Conservation (phyloP, 1,140 invertebrate species). For the Cyclargus thomasi region DNA sequence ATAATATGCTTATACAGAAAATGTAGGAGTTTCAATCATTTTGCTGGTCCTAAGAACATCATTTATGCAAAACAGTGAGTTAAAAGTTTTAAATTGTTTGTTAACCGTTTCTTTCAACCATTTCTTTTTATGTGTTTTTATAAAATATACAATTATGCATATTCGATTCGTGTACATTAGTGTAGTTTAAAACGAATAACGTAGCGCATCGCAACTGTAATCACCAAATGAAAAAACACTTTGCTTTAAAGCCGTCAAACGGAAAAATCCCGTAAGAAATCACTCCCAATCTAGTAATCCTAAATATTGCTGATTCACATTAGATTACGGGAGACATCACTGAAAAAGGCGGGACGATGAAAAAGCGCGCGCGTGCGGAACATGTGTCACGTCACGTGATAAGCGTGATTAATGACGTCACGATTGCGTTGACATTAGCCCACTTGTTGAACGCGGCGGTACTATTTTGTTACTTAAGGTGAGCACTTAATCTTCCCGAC, state of each 20-base stretch:
- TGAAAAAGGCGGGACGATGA: not conserved
- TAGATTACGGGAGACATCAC: not conserved
- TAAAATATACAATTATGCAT: no score
- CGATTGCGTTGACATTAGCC: constrained; percentile 32
- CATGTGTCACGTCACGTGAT: constrained; percentile 33
- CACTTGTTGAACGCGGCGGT: constrained; percentile 42
- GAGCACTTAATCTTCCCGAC: not conserved
- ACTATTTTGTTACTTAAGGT: constrained; percentile 18
- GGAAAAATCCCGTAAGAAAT: not conserved
- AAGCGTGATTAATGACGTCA: constrained; percentile 61
- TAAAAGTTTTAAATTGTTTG: no score
- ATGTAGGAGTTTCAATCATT: no score
- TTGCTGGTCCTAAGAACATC: no score
- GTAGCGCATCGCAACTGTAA: no score
- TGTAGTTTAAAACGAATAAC: no score
- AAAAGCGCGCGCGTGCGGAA: constrained; percentile 23
- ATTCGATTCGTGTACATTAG: no score
- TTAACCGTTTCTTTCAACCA: no score
- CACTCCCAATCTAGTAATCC: not conserved
- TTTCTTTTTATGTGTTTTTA: no score
- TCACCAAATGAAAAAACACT: not conserved
- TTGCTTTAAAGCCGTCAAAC: not conserved
- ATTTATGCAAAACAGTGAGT: no score
- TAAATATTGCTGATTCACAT: constrained; percentile 5
- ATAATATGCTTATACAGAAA: no score